Evolutionary conservation across 2,888 invertebrate genomes (phyloP).

Genomic region (Phorcus lineatus): DNA sequence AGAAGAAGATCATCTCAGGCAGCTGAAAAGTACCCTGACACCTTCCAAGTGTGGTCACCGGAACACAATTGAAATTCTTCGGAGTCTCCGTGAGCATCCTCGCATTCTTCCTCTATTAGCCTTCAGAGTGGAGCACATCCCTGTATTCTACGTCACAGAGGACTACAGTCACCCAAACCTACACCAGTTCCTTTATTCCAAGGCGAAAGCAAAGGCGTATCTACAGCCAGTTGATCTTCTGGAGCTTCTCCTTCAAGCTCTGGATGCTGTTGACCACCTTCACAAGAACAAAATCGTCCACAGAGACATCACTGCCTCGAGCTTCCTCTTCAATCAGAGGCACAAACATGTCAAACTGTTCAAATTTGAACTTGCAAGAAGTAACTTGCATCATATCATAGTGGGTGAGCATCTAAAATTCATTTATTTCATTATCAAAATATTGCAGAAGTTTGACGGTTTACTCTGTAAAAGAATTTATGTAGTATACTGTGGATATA

Average conservation of each 20-base stretch:
- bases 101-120: background rate
- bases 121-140: background rate
- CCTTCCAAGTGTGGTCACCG: background rate
- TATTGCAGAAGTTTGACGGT: no score
- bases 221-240: background rate
- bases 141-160: conserved; percentile 39
- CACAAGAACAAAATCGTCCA: conserved; percentile 35
- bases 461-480: no score
- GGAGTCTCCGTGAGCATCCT: background rate
- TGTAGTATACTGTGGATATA: no score
- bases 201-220: background rate
- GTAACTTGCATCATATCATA: background rate
- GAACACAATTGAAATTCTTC: background rate
- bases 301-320: conserved; percentile 34
- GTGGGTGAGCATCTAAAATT: no score
- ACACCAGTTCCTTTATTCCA: conserved; percentile 28
- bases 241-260: conserved; percentile 3
- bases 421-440: no score
- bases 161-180: conserved; percentile 28
- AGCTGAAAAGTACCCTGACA: background rate
- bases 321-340: conserved; percentile 8
- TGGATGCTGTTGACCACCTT: conserved; percentile 31
- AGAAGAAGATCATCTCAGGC: background rate
- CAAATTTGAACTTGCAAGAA: conserved; percentile 34
- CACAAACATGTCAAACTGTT: conserved; percentile 27